A percentile compares a stretch with the other conserved stretches of the same genome.
These are phyloP conservation scores for Diarsia mendica DNA, from an alignment of 2,888 invertebrate genomes.

Conservation along the genomic window DNA sequence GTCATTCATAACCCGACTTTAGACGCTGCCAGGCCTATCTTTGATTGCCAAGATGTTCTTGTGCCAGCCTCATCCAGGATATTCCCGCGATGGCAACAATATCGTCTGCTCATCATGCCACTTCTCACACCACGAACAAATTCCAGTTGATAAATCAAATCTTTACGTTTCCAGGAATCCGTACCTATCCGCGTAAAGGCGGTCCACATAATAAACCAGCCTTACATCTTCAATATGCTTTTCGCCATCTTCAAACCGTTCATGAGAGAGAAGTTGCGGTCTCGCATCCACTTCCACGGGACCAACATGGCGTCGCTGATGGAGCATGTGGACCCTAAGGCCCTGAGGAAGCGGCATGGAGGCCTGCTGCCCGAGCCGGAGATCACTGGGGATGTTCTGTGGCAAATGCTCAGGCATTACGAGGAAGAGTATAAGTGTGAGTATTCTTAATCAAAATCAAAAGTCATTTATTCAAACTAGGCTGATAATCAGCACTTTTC, in stretches of 20 bases:
- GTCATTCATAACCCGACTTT: too few relatives aligned
- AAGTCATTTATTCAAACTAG: too few relatives aligned
- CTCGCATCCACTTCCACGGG: slow-evolving; percentile 94
- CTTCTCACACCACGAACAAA: neutral
- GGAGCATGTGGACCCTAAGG: slow-evolving; percentile 90
- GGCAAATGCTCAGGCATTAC: slow-evolving; percentile 92
- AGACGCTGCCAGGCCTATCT: too few relatives aligned
- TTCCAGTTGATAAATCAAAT: neutral
- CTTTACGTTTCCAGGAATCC: slow-evolving; percentile 92
- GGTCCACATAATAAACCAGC: slow-evolving; percentile 97
- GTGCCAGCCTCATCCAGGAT: too few relatives aligned
- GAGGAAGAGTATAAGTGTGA: slow-evolving; percentile 93
- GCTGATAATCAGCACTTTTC: too few relatives aligned
- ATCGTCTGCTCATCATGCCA: neutral
- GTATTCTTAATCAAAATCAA: slow-evolving; percentile 55
- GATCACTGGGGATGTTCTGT: slow-evolving; percentile 91
- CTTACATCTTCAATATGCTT: slow-evolving; percentile 95
- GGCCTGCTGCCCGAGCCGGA: slow-evolving; percentile 92
- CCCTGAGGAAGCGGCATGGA: slow-evolving; percentile 92
- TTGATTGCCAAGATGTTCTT: too few relatives aligned
- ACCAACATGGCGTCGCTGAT: slow-evolving; percentile 91
- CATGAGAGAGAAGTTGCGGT: slow-evolving; percentile 94
- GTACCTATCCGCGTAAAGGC: slow-evolving; percentile 95
- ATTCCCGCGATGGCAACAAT: too few relatives aligned
- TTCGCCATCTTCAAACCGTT: slow-evolving; percentile 97